Percentiles rank a stretch among this genome's conserved stretches.
phyloP scores from a whole-genome alignment of 1,140 invertebrate species.

The Augochlora pura region DNA sequence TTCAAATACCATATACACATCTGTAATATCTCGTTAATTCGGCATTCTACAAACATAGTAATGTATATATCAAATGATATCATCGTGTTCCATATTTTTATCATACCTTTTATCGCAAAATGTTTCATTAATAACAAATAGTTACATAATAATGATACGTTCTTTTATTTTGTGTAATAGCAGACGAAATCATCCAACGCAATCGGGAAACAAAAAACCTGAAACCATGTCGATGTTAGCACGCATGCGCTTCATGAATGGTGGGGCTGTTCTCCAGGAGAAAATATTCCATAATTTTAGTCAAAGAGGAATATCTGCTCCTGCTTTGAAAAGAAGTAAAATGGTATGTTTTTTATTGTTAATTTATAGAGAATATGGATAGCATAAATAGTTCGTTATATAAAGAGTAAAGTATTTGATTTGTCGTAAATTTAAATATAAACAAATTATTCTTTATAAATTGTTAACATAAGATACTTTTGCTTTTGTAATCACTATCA shows the following conservation, averaged over 20 bases:
- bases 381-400: background rate
- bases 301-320: slow-evolving; percentile 51
- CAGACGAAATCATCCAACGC: background rate
- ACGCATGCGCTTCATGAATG: slow-evolving; percentile 36
- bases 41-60: background rate
- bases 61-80: background rate
- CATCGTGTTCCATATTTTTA: background rate
- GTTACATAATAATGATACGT: slow-evolving; percentile 5
- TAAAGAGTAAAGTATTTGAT: background rate
- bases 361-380: background rate
- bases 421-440: background rate
- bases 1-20: background rate
- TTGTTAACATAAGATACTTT: background rate
- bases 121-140: background rate
- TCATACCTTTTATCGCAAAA: background rate
- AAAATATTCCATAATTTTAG: slow-evolving; percentile 47
- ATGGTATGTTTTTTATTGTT: slow-evolving; percentile 64
- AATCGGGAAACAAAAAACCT: background rate
- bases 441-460: slow-evolving; percentile 22
- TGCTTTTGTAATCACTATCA: background rate
- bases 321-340: slow-evolving; percentile 60
- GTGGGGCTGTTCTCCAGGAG: slow-evolving; percentile 39
- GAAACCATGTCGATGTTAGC: slow-evolving; percentile 23
- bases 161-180: background rate
- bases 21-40: background rate